Conservation (phyloP, 2,797 vertebrate species). For the Oryzias sinensis region DNA sequence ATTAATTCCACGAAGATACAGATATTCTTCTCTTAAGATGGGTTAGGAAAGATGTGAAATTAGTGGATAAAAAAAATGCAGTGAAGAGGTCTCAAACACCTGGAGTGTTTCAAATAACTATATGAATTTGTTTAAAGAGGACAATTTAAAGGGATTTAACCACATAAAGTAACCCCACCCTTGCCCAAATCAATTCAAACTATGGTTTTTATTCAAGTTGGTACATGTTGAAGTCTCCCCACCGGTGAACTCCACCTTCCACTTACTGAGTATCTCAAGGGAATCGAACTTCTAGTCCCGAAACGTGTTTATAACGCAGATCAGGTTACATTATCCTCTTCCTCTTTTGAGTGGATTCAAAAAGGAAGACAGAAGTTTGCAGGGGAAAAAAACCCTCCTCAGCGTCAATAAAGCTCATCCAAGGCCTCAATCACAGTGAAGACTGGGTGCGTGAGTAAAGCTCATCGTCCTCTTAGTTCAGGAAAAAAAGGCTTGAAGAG, state of each 20-base stretch:
- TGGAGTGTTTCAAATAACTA: slow-evolving; percentile 24
- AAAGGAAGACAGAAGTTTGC: slow-evolving; percentile 27
- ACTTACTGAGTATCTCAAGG: slow-evolving; percentile 41
- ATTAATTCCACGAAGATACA: slow-evolving; percentile 12
- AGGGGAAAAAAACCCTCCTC: slow-evolving; percentile 38
- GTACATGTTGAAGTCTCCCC: slow-evolving; percentile 60
- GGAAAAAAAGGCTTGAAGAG: slow-evolving; percentile 54
- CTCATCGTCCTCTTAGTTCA: slow-evolving; percentile 49
- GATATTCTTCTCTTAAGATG: slow-evolving; percentile 24
- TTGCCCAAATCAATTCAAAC: slow-evolving; percentile 68
- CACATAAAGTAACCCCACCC: slow-evolving; percentile 65
- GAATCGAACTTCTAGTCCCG: slow-evolving; percentile 40
- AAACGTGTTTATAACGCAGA: slow-evolving; percentile 39
- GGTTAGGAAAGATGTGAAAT: slow-evolving; percentile 41
- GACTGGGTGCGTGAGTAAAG: slow-evolving; percentile 30
- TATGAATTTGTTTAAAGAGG: slow-evolving; percentile 10
- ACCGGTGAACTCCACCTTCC: background rate
- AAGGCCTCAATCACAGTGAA: slow-evolving; percentile 61
- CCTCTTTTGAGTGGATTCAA: slow-evolving; percentile 50
- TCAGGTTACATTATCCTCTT: slow-evolving; percentile 44
- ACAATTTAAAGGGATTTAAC: slow-evolving; percentile 46
- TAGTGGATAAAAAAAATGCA: slow-evolving; percentile 12
- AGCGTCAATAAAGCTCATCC: slow-evolving; percentile 53
- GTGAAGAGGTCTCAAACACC: slow-evolving; percentile 15
- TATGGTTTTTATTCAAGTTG: slow-evolving; percentile 78